Evolutionary conservation across 2,888 invertebrate genomes (phyloP), one percentile per base, ranked within the genome.

Genomic region (Chorisops tibialis): DNA sequence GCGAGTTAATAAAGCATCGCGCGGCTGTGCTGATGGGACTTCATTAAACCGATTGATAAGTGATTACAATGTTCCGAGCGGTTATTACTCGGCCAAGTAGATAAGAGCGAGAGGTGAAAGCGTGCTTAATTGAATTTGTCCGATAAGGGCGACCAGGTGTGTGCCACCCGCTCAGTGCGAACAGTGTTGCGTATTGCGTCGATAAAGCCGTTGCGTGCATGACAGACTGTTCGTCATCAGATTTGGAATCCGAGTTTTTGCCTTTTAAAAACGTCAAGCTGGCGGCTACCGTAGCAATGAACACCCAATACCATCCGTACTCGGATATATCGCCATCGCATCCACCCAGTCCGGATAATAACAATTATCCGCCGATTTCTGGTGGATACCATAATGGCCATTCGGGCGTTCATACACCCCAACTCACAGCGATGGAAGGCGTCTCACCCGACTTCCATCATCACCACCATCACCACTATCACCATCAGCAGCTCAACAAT

Each of bases 261-360:
- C 68, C 67, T 65, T 69, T 68, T 66, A 69, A 69, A 71, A 67
- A 67, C 85, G 84, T 83, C 90, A 90, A 89, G 85, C 90, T 90
- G 89, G 89, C 89, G 83, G 88, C 88, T 85, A 87, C 88, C 82
- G 80, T 85, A 77, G 88, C 89, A 82, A 91, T 92, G 91, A 92
- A 91, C 87, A 89, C 91, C 82, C 89, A 90, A 82, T 91, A 90
- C 85, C 90, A 89, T 84, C 86, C 88, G 81, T 89, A 88, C 82
- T 84, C 87, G 82, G 88, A 88, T 83, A 84, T 89, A 72, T 86
- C 87, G 81, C 87, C 88, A 75, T 87, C 88, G 71, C 88, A 88
- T 81, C 87, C 87, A 77, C 85, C 87, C 69, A 86, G 87, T 72
- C 88, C 88, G 70, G 88, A 87, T 79, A 86, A 85, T 72, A 84